A percentile compares a stretch with the other conserved stretches of the same genome.
These are phyloP conservation scores for Trididemnum miniatum DNA, from an alignment of 23 tunicate genomes.

Conservation along the genomic window DNA sequence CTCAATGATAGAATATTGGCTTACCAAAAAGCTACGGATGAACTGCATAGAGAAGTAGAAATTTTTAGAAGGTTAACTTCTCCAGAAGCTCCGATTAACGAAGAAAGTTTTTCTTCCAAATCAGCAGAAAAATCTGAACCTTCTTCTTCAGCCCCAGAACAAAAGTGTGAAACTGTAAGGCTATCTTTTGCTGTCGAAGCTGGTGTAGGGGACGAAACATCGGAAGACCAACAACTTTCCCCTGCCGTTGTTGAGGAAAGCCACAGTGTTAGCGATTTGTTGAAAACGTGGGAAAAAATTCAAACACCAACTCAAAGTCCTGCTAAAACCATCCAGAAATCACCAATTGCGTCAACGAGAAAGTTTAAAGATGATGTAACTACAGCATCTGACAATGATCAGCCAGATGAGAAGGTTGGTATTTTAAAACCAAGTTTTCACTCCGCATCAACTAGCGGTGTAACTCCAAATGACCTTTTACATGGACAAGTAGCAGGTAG, in stretches of 20 bases:
- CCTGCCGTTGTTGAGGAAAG: constrained; percentile 77
- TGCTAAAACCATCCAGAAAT: not conserved
- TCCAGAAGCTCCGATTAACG: not conserved
- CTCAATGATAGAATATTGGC: constrained; percentile 65
- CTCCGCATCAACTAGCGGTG: too few relatives aligned
- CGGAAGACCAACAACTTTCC: constrained; percentile 35
- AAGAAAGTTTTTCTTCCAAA: not conserved
- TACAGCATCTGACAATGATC: too few relatives aligned
- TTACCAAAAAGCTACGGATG: constrained; percentile 51
- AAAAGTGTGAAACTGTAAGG: not conserved
- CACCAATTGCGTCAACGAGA: too few relatives aligned
- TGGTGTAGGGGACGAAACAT: not conserved
- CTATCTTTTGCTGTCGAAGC: not conserved
- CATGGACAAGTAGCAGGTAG: too few relatives aligned
- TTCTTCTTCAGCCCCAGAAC: not conserved
- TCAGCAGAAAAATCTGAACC: not conserved
- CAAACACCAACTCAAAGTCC: constrained; percentile 31
- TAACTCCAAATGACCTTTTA: too few relatives aligned
- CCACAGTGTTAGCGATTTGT: constrained; percentile 58
- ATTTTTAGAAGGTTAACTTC: constrained; percentile 49
- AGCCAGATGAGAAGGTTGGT: too few relatives aligned
- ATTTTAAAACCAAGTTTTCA: too few relatives aligned
- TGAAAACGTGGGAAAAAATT: constrained; percentile 55
- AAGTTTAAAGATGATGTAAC: too few relatives aligned
- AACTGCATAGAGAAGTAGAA: constrained; percentile 68